These are phyloP conservation scores for Drosophila fulvimacula DNA, from an alignment of 2,888 invertebrate species.

Conservation along the genomic window DNA sequence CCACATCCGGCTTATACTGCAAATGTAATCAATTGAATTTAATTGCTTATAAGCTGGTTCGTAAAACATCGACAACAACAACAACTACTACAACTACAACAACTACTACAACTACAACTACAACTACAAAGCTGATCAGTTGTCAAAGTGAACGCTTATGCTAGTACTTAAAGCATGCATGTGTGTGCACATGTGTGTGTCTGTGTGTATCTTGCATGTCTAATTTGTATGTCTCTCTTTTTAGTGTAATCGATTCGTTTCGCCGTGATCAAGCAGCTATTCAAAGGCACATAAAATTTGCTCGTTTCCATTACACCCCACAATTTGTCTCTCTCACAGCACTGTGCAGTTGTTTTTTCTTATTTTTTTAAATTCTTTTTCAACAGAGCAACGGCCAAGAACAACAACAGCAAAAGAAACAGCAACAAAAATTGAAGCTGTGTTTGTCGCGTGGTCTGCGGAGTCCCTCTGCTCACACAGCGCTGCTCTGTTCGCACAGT, in stretches of 20 bases:
- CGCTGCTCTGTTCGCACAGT: slow-evolving; percentile 10
- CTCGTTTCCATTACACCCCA: slow-evolving; percentile 45
- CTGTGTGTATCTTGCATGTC: slow-evolving; percentile 38
- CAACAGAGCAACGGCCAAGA: slow-evolving; percentile 20
- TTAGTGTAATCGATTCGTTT: slow-evolving; percentile 60
- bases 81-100: slow-evolving; percentile 28
- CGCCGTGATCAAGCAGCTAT: slow-evolving; percentile 61
- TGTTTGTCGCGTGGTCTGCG: slow-evolving; percentile 58
- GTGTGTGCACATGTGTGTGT: slow-evolving; percentile 4
- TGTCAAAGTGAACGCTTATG: slow-evolving; percentile 49
- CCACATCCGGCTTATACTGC: slow-evolving; percentile 42
- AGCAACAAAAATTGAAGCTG: slow-evolving; percentile 47
- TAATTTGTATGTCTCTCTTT: slow-evolving; percentile 61
- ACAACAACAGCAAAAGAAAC: slow-evolving; percentile 30
- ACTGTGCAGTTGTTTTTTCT: slow-evolving; percentile 11
- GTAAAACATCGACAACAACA: slow-evolving; percentile 4
- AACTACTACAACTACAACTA: slow-evolving; percentile 11
- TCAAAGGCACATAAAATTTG: slow-evolving; percentile 63
- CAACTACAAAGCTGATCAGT: slow-evolving; percentile 53
- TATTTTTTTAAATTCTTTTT: slow-evolving; percentile 23
- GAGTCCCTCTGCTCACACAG: slow-evolving; percentile 14
- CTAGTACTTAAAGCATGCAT: slow-evolving; percentile 32
- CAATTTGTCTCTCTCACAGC: slow-evolving; percentile 43
- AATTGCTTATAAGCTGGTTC: slow-evolving; percentile 52
- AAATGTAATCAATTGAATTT: slow-evolving; percentile 56